Conservation (phyloP, 2,113 vertebrate species). For the Cnemophilus loriae region DNA sequence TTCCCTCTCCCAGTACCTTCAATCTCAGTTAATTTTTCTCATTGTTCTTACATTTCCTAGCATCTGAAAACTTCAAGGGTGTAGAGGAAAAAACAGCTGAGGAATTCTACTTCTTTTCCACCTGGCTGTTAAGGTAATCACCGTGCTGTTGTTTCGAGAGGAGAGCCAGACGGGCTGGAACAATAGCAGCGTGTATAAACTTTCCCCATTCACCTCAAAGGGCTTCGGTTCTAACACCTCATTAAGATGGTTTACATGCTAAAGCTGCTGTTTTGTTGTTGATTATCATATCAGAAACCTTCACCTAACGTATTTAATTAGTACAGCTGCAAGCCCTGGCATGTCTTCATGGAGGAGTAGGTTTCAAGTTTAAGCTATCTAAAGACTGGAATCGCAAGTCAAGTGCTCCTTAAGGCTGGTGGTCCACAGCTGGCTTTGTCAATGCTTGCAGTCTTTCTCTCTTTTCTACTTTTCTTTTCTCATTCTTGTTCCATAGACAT, state of each 20-base stretch:
- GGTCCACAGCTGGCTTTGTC: background rate
- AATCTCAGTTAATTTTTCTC: background rate
- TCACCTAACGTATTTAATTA: background rate
- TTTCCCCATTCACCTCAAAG: constrained; percentile 58
- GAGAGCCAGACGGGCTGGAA: constrained; percentile 34
- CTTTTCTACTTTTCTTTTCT: background rate
- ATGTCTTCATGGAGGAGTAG: background rate
- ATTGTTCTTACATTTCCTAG: background rate
- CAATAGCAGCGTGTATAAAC: constrained; percentile 29
- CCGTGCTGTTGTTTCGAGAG: background rate
- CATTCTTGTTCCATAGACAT: background rate
- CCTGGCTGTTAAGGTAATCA: constrained; percentile 27
- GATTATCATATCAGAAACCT: constrained; percentile 62
- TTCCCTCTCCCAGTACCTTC: background rate
- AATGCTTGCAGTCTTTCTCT: background rate
- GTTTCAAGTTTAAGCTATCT: background rate
- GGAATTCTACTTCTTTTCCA: constrained; percentile 36
- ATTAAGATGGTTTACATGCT: constrained; percentile 37
- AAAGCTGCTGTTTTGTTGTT: constrained; percentile 15
- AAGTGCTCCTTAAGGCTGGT: background rate
- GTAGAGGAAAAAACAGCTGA: background rate
- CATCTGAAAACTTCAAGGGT: background rate
- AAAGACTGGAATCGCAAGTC: background rate
- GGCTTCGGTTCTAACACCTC: constrained; percentile 32
- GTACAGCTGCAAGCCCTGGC: constrained; percentile 17